Base-by-base conservation (phyloP, 2,888 invertebrate genomes). In the Tetranychus truncatus region DNA sequence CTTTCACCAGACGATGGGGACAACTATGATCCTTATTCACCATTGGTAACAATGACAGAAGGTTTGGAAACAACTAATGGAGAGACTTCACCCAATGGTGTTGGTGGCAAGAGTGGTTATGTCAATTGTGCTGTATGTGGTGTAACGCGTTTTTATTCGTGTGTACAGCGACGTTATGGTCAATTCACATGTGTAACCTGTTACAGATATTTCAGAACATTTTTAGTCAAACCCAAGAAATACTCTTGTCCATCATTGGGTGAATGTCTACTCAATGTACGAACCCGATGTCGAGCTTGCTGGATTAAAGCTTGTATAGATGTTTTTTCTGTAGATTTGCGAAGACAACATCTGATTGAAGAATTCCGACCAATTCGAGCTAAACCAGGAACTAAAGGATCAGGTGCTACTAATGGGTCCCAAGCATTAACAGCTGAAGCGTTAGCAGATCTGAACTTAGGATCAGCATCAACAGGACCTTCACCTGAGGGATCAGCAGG, bases 131-230 rank as follows among this genome's bases (percentile, higher is more conserved):
- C 77, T 46, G 75, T 76, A 9, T 76, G 75, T 55, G 69, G 73
- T n/a, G 73, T 77, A n/a, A 77, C 77, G 20, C 67, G 74, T 66
- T 77, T 69, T 45, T 77, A 77, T 74, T 77, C 77, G 20, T 76
- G 76, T 69, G 76, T 77, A 15, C 74, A 74, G 24, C 77, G 77
- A 34, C 77, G 77, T 15, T 77, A 77, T 55, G 77, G 77, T 45
- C 76, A 76, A 24, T 76, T 76, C 67, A 77, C 76, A 72, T 77
- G 77, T 71, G 77, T 76, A 44, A 77, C 76, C 21, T 77, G 77
- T 74, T 77, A 77, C 45, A 71, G 76, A 66, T 77, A 76, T 71
- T 77, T 77, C 69, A 73, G 73, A 15, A 45, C 74, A 44, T 77
- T 76, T 71, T 66, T 69, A 11, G 44, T 73, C 15, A 77, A 77